phyloP scores from a whole-genome alignment of 1,140 invertebrate genomes.

The Cylas formicarius region DNA sequence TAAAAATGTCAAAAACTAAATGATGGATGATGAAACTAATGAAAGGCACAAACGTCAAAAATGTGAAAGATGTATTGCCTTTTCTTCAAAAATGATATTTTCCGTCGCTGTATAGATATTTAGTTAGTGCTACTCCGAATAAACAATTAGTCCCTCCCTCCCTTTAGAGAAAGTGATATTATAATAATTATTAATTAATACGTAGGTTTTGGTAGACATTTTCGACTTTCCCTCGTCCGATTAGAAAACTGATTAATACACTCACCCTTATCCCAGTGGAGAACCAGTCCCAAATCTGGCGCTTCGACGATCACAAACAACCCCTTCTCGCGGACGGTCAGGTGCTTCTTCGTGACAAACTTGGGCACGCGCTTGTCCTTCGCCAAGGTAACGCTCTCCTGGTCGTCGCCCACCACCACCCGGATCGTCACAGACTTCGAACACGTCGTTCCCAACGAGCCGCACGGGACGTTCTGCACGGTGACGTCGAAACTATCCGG shows the following conservation, averaged over 20 bases:
- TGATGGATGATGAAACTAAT: no score
- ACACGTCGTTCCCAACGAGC: conserved; percentile 77
- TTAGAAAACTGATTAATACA: neutral
- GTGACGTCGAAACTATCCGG: conserved; percentile 62
- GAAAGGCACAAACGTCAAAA: no score
- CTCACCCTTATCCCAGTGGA: conserved; percentile 75
- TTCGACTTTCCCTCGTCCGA: no score
- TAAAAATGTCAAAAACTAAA: no score
- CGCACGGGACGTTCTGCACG: conserved; percentile 72
- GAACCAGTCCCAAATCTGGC: conserved; percentile 63
- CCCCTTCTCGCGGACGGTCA: conserved; percentile 55
- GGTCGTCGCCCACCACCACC: conserved; percentile 37
- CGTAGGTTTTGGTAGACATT: no score
- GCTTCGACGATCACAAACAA: conserved; percentile 75
- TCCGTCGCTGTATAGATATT: no score
- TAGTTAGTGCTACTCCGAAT: no score
- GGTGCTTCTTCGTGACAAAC: conserved; percentile 44
- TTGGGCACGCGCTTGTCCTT: conserved; percentile 47
- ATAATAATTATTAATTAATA: no score
- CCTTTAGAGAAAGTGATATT: no score
- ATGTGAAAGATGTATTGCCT: no score
- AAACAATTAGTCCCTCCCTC: no score
- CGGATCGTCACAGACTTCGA: conserved; percentile 67
- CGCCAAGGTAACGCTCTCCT: conserved; percentile 56
- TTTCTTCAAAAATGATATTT: no score